phyloP scores from a whole-genome alignment of 2,797 vertebrate species.

The Furcifer pardalis region DNA sequence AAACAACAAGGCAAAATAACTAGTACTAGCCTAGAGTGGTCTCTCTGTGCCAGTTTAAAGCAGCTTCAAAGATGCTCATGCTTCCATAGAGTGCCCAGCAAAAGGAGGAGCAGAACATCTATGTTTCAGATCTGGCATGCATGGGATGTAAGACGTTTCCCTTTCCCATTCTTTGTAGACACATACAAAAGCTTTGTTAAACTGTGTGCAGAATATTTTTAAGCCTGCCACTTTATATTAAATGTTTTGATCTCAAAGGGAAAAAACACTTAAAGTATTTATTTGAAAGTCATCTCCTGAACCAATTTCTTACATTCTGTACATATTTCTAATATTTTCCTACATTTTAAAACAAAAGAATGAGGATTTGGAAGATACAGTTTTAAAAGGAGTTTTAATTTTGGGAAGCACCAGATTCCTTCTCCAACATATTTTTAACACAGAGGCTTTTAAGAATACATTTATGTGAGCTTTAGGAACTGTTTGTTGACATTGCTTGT shows the following conservation, averaged over 20 bases:
- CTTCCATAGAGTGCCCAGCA: too few species aligned
- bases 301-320: slow-evolving; percentile 49
- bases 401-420: slow-evolving; percentile 33
- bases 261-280: slow-evolving; percentile 47
- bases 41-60: too few species aligned
- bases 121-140: too few species aligned
- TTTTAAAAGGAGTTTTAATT: slow-evolving; percentile 39
- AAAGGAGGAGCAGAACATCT: too few species aligned
- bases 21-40: too few species aligned
- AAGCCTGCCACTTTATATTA: neutral
- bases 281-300: slow-evolving; percentile 64
- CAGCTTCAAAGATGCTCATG: too few species aligned
- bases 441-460: slow-evolving; percentile 47
- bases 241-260: too few species aligned
- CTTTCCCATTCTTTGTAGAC: too few species aligned
- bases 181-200: too few species aligned
- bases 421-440: slow-evolving; percentile 14
- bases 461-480: slow-evolving; percentile 47
- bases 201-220: neutral
- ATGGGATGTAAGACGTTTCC: too few species aligned
- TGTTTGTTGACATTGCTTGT: slow-evolving; percentile 44
- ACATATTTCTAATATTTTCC: slow-evolving; percentile 55
- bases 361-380: neutral
- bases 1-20: too few species aligned
- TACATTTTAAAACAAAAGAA: too few species aligned